These are phyloP conservation scores for Drosophila subobscura DNA, from an alignment of 1,140 invertebrate species.

Conservation along the genomic window DNA sequence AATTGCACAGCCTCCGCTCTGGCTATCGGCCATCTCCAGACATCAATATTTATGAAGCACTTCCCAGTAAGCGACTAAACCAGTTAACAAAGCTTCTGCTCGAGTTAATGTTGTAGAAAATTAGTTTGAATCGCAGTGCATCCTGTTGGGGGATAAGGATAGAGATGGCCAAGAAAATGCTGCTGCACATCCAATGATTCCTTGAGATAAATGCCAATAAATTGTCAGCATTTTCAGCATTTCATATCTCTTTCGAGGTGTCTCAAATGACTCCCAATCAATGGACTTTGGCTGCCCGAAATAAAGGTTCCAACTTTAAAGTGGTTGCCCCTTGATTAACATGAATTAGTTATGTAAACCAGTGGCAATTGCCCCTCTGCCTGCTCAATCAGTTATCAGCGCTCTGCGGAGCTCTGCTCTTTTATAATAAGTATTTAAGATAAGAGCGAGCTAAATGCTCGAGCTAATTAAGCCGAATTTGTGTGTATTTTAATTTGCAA, in stretches of 20 bases:
- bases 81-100: conserved; percentile 36
- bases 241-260: conserved; percentile 40
- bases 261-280: conserved; percentile 36
- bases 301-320: conserved; percentile 43
- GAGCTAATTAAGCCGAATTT: conserved; percentile 11
- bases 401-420: conserved; percentile 4
- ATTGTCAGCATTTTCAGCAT: no score
- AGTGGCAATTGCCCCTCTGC: conserved; percentile 20
- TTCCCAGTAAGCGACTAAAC: conserved; percentile 31
- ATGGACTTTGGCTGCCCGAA: conserved; percentile 26
- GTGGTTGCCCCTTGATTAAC: conserved; percentile 55
- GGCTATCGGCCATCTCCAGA: conserved; percentile 31
- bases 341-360: conserved; percentile 78
- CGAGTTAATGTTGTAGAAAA: conserved; percentile 32
- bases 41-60: conserved; percentile 71
- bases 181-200: no score
- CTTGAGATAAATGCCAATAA: no score
- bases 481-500: conserved; percentile 36
- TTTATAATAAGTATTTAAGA: conserved; percentile 2
- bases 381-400: conserved; percentile 29
- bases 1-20: conserved; percentile 22
- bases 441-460: neutral
- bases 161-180: no score
- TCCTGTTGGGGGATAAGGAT: neutral
- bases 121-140: conserved; percentile 30